Percentiles rank a stretch among this genome's conserved stretches.
Conservation (phyloP, 2,113 vertebrate genomes). For the Calonectris borealis region DNA sequence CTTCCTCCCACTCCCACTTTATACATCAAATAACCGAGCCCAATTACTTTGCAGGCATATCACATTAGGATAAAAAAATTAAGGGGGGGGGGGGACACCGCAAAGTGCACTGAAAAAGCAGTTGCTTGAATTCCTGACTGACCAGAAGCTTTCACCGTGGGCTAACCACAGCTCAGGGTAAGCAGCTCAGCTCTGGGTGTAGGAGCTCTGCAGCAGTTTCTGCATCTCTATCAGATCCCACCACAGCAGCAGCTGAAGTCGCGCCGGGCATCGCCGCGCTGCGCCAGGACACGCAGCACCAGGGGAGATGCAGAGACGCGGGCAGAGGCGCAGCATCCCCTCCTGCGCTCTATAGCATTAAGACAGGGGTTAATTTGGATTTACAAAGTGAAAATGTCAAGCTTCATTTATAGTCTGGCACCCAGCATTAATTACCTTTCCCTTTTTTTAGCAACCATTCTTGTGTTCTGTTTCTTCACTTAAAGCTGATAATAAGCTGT, state of each 20-base stretch:
- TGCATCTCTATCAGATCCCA: fast-evolving
- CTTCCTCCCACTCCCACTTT: slow-evolving; percentile 25
- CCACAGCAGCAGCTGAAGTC: background rate
- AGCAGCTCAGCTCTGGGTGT: fast-evolving
- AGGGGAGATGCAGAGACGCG: fast-evolving
- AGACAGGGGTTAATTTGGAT: background rate
- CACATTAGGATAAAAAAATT: background rate
- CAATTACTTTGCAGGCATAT: background rate
- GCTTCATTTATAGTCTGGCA: slow-evolving; percentile 10
- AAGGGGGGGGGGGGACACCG: background rate
- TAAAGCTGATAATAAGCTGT: slow-evolving; percentile 56
- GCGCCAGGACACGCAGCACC: fast-evolving
- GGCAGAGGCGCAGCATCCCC: background rate
- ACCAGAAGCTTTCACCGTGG: fast-evolving
- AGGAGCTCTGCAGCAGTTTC: background rate
- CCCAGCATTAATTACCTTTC: slow-evolving; percentile 46
- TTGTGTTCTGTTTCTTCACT: slow-evolving; percentile 31
- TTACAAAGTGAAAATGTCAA: slow-evolving; percentile 9
- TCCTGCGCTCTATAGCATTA: background rate
- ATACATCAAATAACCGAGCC: background rate
- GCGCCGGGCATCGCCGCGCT: fast-evolving
- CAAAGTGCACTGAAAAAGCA: background rate
- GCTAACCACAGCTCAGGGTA: fast-evolving
- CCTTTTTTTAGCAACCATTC: background rate
- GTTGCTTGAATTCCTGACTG: background rate